Percentiles rank a stretch among this genome's conserved stretches.
phyloP scores from a whole-genome alignment of 2,888 invertebrate species.

The Spatulosminthurus flaviceps region DNA sequence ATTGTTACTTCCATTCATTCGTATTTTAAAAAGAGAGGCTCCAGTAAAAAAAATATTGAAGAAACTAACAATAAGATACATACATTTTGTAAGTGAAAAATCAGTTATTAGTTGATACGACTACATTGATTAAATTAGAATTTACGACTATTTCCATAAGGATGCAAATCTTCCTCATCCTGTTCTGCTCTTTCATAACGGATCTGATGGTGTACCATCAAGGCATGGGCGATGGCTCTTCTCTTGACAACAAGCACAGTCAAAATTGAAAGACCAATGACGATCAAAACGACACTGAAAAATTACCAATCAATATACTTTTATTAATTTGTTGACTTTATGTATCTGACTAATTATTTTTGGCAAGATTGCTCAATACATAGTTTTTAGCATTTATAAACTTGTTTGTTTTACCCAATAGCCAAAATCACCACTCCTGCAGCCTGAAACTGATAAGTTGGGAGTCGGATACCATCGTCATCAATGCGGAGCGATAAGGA shows the following conservation, averaged over 20 bases:
- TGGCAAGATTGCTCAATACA: too few relatives aligned
- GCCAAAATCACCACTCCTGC: constrained; percentile 54
- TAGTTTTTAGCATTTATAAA: neutral
- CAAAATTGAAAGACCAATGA: constrained; percentile 56
- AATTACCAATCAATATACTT: too few relatives aligned
- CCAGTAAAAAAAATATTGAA: too few relatives aligned
- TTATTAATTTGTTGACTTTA: too few relatives aligned
- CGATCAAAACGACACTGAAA: constrained; percentile 58
- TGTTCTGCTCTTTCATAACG: constrained; percentile 61
- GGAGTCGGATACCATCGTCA: neutral
- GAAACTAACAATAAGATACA: too few relatives aligned
- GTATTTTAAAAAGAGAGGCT: too few relatives aligned
- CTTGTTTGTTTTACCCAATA: constrained; percentile 53
- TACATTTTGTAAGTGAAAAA: too few relatives aligned
- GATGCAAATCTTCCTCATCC: constrained; percentile 55
- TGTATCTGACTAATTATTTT: too few relatives aligned
- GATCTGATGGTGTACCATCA: constrained; percentile 59
- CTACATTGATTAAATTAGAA: neutral
- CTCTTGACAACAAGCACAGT: constrained; percentile 59
- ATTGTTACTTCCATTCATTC: too few relatives aligned
- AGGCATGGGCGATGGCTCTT: constrained; percentile 59
- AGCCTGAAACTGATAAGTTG: constrained; percentile 25
- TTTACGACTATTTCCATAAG: neutral
- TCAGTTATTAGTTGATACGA: neutral
- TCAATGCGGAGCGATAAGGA: neutral